Conservation (phyloP, 1,140 invertebrate genomes). For the Bombus balteatus region DNA sequence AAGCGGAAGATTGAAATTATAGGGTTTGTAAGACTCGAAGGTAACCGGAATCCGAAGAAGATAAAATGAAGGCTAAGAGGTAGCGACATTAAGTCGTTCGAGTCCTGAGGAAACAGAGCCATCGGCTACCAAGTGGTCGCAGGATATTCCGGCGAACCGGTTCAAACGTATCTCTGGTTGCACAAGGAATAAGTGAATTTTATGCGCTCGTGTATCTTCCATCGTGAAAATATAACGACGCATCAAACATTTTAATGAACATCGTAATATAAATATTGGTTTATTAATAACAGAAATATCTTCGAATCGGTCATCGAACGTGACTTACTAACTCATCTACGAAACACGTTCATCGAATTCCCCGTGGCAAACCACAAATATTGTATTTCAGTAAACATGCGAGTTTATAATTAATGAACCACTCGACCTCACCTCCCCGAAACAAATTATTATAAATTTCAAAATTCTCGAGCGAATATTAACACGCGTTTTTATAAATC, state of each 20-base stretch:
- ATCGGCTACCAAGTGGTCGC: constrained; percentile 17
- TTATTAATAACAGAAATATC: not conserved
- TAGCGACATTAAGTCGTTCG: constrained; percentile 36
- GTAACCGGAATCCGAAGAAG: constrained; percentile 2
- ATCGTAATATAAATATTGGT: not conserved
- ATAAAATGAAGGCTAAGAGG: constrained; percentile 24
- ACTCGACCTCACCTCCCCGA: not conserved
- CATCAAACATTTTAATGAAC: not conserved
- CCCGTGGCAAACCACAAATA: not conserved
- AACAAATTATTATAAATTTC: not conserved
- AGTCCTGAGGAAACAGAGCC: constrained; percentile 37
- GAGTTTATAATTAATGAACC: not conserved
- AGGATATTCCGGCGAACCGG: constrained; percentile 32
- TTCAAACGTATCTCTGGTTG: constrained; percentile 34
- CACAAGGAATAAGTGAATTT: constrained; percentile 45
- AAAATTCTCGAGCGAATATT: not conserved
- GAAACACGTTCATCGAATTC: not conserved
- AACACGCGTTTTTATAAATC: not conserved
- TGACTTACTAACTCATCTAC: not conserved
- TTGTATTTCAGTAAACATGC: not conserved
- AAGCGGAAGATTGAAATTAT: constrained; percentile 3
- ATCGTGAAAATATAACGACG: constrained; percentile 18
- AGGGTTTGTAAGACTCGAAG: constrained; percentile 2
- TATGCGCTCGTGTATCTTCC: constrained; percentile 23
- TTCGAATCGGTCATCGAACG: not conserved